Base-by-base conservation (phyloP, 1,140 invertebrate species). In the Penaeus indicus region DNA sequence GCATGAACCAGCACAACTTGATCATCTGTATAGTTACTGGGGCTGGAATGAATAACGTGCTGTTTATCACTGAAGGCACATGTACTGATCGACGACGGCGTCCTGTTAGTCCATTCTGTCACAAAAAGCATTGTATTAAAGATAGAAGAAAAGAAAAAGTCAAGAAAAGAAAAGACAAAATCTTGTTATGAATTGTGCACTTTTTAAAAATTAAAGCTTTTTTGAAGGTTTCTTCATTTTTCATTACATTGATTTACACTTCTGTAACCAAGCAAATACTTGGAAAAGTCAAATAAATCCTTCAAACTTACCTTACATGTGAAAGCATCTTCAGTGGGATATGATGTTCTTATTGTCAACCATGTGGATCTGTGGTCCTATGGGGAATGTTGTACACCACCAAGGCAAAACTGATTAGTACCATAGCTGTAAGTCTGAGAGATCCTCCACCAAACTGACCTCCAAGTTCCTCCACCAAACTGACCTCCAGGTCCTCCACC, bases 311-410 rank as follows among this genome's bases (percentile, higher is more conserved):
- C 96, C 94, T 97, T 96, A 94, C 97, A 98, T 25, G 96, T 96
- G 93, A 97, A 97, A 93, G 97, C 97, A 7, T 97, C 97, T 93
- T 98, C 97, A 0, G 96, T 97, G 1, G n/a, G 96, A 96, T 63
- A 97, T 96, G 19, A 97, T 96, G 86, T 96, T 95, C 64, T 95
- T 93, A 5, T 93, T 92, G 62, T 93, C 93, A 78, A n/a, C 93
- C 93, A 89, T 94, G 94, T 7, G 93, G 92, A 90, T 94, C 94
- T 96, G 95, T 93, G 97, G 97, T 47, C 97, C 97, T 67, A 94
- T 94, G 0, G 90, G 88, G 64, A 78, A 90, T 8, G 88, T 90
- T 21, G 89, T 7, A 90, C 88, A 27, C 87, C 89, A 60, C 84
- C 89, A n/a, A 88, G 80, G 82, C 86, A 89, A 84, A 78, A 88